Evolutionary conservation across 2,888 invertebrate genomes (phyloP).

Genomic region (Nipponacmea schrenckii): DNA sequence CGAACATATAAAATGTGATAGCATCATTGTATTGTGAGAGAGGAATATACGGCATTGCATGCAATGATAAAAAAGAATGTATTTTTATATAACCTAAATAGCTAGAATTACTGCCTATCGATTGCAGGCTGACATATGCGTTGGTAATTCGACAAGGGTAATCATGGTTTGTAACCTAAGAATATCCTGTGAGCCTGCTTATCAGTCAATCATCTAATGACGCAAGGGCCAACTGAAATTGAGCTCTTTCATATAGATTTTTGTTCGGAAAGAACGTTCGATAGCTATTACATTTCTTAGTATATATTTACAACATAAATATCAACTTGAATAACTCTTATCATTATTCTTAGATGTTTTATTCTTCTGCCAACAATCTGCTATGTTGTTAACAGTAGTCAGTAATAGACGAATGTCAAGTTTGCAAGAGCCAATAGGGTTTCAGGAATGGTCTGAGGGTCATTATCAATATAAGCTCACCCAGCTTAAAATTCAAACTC

Average conservation of each 20-base stretch:
- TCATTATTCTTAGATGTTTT: no score
- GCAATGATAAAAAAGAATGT: background rate
- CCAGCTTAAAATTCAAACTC: no score
- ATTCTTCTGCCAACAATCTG: no score
- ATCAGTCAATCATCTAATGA: conserved; percentile 9
- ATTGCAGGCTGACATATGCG: conserved; percentile 8
- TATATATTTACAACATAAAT: conserved; percentile 3
- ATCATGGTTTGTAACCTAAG: conserved; percentile 5
- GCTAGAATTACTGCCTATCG: conserved; percentile 6
- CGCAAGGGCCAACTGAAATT: conserved; percentile 8
- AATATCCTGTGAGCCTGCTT: conserved; percentile 9
- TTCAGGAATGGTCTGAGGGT: no score
- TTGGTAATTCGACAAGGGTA: background rate
- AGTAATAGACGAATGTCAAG: no score
- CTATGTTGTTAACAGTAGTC: no score
- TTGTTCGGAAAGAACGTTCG: conserved; percentile 1
- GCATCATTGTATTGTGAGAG: no score
- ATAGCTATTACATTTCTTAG: conserved; percentile 2
- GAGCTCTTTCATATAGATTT: conserved; percentile 7
- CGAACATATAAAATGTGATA: no score
- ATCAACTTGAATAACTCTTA: background rate
- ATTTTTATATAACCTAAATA: conserved; percentile 8
- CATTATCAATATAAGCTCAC: no score
- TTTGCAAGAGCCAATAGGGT: no score
- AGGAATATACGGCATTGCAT: background rate